A percentile compares a stretch with the other conserved stretches of the same genome.
Conservation (phyloP, 2,797 vertebrate genomes). For the Anguilla pacifica region DNA sequence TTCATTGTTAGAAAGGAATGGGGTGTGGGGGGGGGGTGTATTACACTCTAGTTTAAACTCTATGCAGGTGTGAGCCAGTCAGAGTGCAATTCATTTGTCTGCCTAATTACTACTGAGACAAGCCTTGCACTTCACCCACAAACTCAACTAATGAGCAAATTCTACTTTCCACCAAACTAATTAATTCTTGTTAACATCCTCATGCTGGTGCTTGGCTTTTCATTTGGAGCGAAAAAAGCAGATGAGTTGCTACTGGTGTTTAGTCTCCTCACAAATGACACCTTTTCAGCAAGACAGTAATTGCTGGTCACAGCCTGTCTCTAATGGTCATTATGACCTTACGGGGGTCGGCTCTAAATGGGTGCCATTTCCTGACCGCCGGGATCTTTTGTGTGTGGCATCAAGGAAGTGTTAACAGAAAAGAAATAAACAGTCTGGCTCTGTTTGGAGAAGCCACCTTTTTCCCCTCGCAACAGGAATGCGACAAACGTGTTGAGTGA, state of each 20-base stretch:
- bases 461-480: conserved; percentile 73
- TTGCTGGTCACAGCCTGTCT: conserved; percentile 79
- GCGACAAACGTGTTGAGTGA: conserved; percentile 73
- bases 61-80: conserved; percentile 85
- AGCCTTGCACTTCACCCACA: conserved; percentile 84
- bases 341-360: conserved; percentile 76
- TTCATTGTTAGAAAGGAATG: background rate
- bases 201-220: conserved; percentile 67
- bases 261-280: conserved; percentile 79
- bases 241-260: conserved; percentile 75
- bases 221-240: conserved; percentile 78
- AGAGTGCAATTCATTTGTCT: conserved; percentile 88
- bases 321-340: conserved; percentile 83
- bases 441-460: conserved; percentile 76
- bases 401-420: conserved; percentile 81
- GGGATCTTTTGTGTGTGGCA: conserved; percentile 73
- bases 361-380: conserved; percentile 82
- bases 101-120: conserved; percentile 88
- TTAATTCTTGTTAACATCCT: conserved; percentile 88
- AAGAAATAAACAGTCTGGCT: conserved; percentile 79
- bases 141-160: conserved; percentile 85
- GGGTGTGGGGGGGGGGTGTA: conserved; percentile 72
- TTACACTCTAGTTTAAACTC: conserved; percentile 75
- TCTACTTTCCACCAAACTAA: conserved; percentile 84
- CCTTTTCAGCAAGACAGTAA: conserved; percentile 82